Percentiles rank a stretch among this genome's conserved stretches.
Evolutionary conservation across 2,888 invertebrate species (phyloP).

Genomic region (Frankliniella intonsa): DNA sequence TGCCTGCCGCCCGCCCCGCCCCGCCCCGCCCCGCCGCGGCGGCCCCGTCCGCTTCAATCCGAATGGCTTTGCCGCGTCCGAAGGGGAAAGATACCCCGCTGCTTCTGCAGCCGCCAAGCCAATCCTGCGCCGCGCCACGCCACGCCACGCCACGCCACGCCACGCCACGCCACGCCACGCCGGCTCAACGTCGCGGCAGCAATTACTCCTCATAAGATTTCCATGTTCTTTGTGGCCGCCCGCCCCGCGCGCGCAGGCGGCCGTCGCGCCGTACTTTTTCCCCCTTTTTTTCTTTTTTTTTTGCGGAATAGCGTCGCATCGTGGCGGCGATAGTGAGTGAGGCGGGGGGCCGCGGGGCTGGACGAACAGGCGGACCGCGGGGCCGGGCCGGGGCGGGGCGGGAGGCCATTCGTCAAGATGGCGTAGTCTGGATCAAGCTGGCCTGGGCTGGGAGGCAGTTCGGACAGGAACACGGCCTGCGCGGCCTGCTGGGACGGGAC

Average conservation of each 20-base stretch:
- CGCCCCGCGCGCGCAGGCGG: neutral
- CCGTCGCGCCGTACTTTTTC: neutral
- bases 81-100: too few species aligned
- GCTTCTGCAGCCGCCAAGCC: too few species aligned
- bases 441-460: neutral
- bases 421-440: neutral
- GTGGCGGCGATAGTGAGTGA: neutral
- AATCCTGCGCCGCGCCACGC: too few species aligned
- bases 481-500: neutral
- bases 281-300: neutral
- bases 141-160: neutral
- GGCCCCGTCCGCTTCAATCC: too few species aligned
- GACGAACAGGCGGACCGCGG: neutral
- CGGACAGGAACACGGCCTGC: neutral
- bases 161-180: neutral
- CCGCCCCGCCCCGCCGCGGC: neutral
- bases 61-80: too few species aligned
- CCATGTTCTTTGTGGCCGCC: neutral
- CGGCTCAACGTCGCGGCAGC: neutral
- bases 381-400: too few species aligned
- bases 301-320: neutral
- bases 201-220: slow-evolving; percentile 18
- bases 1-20: neutral
- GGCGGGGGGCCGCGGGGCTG: neutral
- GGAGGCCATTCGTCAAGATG: slow-evolving; percentile 9